phyloP scores from a whole-genome alignment of 2,797 vertebrate genomes.

The Lates japonicus region DNA sequence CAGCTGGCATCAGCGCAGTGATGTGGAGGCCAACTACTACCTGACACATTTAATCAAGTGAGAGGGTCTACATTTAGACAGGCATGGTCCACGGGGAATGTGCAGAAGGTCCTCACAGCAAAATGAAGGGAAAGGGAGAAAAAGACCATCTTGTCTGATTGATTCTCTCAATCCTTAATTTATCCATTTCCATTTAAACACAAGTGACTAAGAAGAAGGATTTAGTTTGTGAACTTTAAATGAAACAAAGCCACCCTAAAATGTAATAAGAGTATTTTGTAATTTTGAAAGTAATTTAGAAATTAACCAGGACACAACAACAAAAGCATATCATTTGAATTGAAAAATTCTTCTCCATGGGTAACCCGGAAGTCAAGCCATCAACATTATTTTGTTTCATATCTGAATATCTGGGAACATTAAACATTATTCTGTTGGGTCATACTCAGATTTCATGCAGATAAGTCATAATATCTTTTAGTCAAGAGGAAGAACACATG shows the following conservation, averaged over 20 bases:
- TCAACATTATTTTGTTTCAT: constrained; percentile 1
- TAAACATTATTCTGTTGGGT: constrained; percentile 1
- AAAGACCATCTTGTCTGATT: constrained; percentile 61
- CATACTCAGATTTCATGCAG: neutral
- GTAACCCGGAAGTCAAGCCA: neutral
- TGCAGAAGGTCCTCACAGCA: constrained; percentile 63
- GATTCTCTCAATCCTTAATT: constrained; percentile 62
- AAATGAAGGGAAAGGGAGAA: constrained; percentile 67
- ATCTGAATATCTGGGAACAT: constrained; percentile 10
- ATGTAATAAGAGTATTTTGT: neutral
- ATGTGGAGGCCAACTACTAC: constrained; percentile 75
- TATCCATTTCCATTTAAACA: constrained; percentile 52
- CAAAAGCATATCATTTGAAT: neutral
- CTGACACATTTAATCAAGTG: constrained; percentile 85
- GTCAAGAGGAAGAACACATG: neutral
- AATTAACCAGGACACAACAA: constrained; percentile 4
- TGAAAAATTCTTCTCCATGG: neutral
- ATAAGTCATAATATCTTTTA: neutral
- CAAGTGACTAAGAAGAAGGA: constrained; percentile 30
- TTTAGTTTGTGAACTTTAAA: constrained; percentile 48
- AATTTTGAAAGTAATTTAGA: constrained; percentile 6
- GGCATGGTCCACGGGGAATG: constrained; percentile 67
- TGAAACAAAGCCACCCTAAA: constrained; percentile 24
- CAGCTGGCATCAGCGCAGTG: constrained; percentile 65
- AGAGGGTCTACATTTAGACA: constrained; percentile 79